Evolutionary conservation across 2,888 invertebrate species (phyloP).

Genomic region (Cremastobaeus sp.): DNA sequence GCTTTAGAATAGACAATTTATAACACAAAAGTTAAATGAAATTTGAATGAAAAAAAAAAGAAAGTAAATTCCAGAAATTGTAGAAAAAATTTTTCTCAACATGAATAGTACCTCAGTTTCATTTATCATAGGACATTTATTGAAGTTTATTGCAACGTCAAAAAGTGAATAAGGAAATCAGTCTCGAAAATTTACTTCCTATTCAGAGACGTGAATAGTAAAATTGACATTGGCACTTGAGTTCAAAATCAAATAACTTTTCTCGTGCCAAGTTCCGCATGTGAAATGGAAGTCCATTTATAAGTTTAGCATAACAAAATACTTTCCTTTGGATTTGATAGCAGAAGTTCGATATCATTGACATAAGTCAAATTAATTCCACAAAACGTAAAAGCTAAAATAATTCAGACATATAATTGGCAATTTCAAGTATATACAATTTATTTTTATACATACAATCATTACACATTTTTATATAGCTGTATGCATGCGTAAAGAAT

Average conservation of each 20-base stretch:
- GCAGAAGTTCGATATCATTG: no score
- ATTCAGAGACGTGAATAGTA: constrained; percentile 12
- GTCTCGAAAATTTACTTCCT: constrained; percentile 3
- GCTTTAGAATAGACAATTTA: no score
- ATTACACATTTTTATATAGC: background rate
- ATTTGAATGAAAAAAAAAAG: no score
- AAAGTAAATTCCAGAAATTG: no score
- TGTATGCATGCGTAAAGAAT: constrained; percentile 1
- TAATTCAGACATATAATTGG: background rate
- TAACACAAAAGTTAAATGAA: no score
- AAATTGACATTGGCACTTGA: constrained; percentile 47
- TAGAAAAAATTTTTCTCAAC: no score
- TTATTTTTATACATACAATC: constrained; percentile 33
- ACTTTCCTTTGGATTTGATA: background rate
- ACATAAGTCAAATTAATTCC: no score
- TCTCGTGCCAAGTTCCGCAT: constrained; percentile 53
- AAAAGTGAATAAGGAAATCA: constrained; percentile 4
- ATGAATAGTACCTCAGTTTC: no score
- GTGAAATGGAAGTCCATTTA: constrained; percentile 44
- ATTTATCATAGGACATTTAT: no score
- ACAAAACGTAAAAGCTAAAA: background rate
- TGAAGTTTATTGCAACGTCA: no score
- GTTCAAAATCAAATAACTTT: constrained; percentile 58
- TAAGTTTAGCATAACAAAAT: constrained; percentile 22
- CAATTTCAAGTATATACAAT: constrained; percentile 20